phyloP scores from a whole-genome alignment of 2,888 invertebrate genomes.

The Agonopterix heracliana region DNA sequence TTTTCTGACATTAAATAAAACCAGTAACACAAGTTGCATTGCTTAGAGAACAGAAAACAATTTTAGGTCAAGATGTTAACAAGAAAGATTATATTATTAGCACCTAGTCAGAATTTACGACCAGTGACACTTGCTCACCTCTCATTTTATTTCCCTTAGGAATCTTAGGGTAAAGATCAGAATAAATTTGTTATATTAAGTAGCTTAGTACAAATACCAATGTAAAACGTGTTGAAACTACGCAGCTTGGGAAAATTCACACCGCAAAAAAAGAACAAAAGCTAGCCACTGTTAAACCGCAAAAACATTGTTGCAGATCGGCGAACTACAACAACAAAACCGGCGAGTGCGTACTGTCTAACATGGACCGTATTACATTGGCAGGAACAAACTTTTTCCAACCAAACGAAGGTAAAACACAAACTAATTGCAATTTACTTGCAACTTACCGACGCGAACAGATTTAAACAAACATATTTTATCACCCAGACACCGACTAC shows the following conservation, averaged over 20 bases:
- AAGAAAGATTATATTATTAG: not conserved
- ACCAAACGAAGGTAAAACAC: constrained; percentile 74
- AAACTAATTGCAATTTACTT: not conserved
- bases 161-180: not conserved
- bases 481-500: constrained; percentile 80
- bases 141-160: not conserved
- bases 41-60: not conserved
- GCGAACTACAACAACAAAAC: constrained; percentile 92
- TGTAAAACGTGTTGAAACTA: constrained; percentile 10
- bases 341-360: constrained; percentile 90
- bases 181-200: not conserved
- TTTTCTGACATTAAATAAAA: not conserved
- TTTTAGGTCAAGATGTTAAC: constrained; percentile 5
- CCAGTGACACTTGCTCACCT: not conserved
- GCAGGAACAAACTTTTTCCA: constrained; percentile 88
- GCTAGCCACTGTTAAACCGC: constrained; percentile 39
- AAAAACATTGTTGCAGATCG: constrained; percentile 80
- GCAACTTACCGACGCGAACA: not conserved
- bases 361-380: constrained; percentile 93
- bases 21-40: not conserved
- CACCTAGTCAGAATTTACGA: not conserved
- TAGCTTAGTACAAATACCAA: not conserved
- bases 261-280: constrained; percentile 45
- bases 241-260: constrained; percentile 57
- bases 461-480: constrained; percentile 3